Evolutionary conservation across 1,140 invertebrate species (phyloP).

Genomic region (Dermatophagoides farinae): DNA sequence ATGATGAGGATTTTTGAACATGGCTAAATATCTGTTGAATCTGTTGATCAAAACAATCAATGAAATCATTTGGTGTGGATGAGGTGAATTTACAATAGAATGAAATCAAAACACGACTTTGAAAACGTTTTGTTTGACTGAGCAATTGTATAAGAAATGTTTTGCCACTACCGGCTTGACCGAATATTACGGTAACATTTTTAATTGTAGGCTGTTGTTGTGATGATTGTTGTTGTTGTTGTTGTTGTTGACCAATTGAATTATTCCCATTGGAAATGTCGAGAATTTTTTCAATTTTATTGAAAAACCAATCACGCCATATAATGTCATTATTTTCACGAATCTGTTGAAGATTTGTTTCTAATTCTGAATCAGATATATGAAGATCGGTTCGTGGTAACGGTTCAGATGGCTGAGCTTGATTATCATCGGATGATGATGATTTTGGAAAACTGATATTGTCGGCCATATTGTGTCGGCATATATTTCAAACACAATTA

Average conservation of each 20-base stretch:
- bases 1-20: too few relatives aligned
- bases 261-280: constrained; percentile 30
- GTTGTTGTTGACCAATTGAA: neutral
- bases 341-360: neutral
- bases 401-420: neutral
- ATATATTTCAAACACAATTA: neutral
- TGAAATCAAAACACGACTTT: neutral
- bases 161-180: constrained; percentile 66
- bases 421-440: neutral
- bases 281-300: constrained; percentile 71
- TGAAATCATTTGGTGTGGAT: neutral
- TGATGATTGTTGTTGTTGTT: neutral
- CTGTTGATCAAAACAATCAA: neutral
- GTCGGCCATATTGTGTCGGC: neutral
- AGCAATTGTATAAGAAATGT: constrained; percentile 24
- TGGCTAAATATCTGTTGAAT: neutral
- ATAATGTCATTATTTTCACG: constrained; percentile 19
- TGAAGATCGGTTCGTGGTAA: neutral
- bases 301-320: constrained; percentile 80
- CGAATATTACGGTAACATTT: constrained; percentile 41
- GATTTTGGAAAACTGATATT: neutral
- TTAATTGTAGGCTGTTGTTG: constrained; percentile 5
- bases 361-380: neutral
- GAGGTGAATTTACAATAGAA: constrained; percentile 1
- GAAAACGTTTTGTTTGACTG: neutral